Conservation (phyloP, 2,113 vertebrate genomes). For the Sitta europaea region DNA sequence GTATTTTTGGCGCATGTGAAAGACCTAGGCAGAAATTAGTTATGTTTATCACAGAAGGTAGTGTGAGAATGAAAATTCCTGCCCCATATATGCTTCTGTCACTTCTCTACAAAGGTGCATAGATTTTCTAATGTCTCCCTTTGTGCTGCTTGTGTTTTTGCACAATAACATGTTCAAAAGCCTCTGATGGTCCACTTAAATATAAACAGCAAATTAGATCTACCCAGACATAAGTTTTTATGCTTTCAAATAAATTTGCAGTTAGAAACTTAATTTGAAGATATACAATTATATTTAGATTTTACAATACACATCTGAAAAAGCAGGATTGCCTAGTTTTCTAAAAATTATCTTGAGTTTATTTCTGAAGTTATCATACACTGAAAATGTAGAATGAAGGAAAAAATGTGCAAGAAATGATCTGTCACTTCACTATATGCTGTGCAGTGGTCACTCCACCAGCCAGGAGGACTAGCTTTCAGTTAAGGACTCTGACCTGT, state of each 20-base stretch:
- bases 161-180: not conserved
- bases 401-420: not conserved
- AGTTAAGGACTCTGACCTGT: not conserved
- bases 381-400: not conserved
- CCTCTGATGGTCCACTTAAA: not conserved
- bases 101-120: accelerated
- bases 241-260: not conserved
- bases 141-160: not conserved
- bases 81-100: not conserved
- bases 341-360: not conserved
- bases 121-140: not conserved
- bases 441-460: not conserved
- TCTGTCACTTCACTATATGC: not conserved
- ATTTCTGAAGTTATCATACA: not conserved
- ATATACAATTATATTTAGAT: not conserved
- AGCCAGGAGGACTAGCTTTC: not conserved
- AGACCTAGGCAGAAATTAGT: not conserved
- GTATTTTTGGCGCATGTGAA: not conserved
- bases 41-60: not conserved
- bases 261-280: not conserved
- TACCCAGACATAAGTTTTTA: not conserved
- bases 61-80: not conserved
- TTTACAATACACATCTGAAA: not conserved
- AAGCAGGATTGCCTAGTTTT: not conserved
- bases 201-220: not conserved